These are phyloP conservation scores for Aleiodes alternator DNA, from an alignment of 2,888 invertebrate genomes.

Conservation along the genomic window DNA sequence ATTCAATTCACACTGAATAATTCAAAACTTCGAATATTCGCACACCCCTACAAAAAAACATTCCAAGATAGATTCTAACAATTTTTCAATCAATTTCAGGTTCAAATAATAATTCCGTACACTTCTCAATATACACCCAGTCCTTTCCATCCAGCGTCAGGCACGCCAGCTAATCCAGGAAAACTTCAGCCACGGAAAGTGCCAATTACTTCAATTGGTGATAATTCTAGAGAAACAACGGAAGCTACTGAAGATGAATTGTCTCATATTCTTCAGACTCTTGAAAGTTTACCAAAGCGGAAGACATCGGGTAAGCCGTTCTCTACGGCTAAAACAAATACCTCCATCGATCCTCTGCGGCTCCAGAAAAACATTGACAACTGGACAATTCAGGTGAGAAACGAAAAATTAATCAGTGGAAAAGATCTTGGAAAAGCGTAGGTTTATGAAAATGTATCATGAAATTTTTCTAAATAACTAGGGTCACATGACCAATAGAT, in stretches of 20 bases:
- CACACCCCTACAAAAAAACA: too few relatives aligned
- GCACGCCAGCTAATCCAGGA: conserved; percentile 57
- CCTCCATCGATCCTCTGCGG: conserved; percentile 83
- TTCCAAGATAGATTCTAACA: too few relatives aligned
- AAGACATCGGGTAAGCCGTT: conserved; percentile 60
- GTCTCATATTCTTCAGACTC: conserved; percentile 57
- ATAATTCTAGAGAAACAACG: conserved; percentile 44
- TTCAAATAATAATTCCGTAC: conserved; percentile 90
- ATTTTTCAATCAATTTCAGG: conserved; percentile 66
- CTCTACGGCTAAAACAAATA: conserved; percentile 68
- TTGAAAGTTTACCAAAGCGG: conserved; percentile 68
- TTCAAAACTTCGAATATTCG: too few relatives aligned
- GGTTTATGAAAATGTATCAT: too few relatives aligned
- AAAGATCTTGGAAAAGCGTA: background rate
- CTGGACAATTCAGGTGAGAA: conserved; percentile 81
- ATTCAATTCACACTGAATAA: too few relatives aligned
- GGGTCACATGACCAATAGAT: too few relatives aligned
- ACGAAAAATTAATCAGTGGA: background rate
- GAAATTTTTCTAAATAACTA: too few relatives aligned
- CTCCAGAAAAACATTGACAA: conserved; percentile 90
- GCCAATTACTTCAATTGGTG: conserved; percentile 40
- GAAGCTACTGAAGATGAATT: conserved; percentile 41
- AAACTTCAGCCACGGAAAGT: conserved; percentile 45
- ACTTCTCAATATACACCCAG: conserved; percentile 80
- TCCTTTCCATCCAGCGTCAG: conserved; percentile 75